Percentiles rank a stretch among this genome's conserved stretches.
Conservation (phyloP, 2,888 invertebrate species). For the Nemotelus pantherinus region DNA sequence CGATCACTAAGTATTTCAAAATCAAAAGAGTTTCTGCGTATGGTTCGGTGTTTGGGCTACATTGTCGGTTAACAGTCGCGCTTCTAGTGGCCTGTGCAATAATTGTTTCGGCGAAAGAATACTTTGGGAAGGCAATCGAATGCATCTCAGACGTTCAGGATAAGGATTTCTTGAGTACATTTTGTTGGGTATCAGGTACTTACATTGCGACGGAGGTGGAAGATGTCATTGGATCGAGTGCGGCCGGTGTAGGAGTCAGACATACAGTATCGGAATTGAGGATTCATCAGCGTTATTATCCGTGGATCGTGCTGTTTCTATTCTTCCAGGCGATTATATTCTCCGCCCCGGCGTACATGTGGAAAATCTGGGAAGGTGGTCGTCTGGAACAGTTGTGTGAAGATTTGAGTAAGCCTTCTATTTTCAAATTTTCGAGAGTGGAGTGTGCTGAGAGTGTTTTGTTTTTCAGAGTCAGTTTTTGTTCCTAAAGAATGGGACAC, state of each 20-base stretch:
- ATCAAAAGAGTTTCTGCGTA: conserved; percentile 76
- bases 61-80: conserved; percentile 78
- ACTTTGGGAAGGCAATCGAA: conserved; percentile 86
- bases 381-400: conserved; percentile 61
- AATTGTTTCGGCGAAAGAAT: conserved; percentile 81
- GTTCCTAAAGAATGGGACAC: conserved; percentile 46
- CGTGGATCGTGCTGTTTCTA: conserved; percentile 62
- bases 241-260: conserved; percentile 63
- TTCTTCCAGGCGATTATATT: conserved; percentile 60
- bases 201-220: conserved; percentile 65
- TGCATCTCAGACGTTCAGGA: conserved; percentile 71
- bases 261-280: conserved; percentile 52
- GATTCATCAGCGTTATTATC: conserved; percentile 61
- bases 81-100: conserved; percentile 78
- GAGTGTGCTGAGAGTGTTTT: conserved; percentile 12
- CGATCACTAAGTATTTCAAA: conserved; percentile 70
- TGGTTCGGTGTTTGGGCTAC: conserved; percentile 78
- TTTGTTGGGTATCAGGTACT: conserved; percentile 83
- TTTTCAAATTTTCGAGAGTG: neutral
- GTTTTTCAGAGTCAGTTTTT: conserved; percentile 35
- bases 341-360: conserved; percentile 61
- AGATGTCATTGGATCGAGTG: conserved; percentile 61
- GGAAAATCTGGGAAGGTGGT: conserved; percentile 66
- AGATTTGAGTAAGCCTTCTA: conserved; percentile 55
- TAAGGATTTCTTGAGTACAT: conserved; percentile 75